Evolutionary conservation across 2,797 vertebrate species (phyloP).

Genomic region (Scyliorhinus canicula): DNA sequence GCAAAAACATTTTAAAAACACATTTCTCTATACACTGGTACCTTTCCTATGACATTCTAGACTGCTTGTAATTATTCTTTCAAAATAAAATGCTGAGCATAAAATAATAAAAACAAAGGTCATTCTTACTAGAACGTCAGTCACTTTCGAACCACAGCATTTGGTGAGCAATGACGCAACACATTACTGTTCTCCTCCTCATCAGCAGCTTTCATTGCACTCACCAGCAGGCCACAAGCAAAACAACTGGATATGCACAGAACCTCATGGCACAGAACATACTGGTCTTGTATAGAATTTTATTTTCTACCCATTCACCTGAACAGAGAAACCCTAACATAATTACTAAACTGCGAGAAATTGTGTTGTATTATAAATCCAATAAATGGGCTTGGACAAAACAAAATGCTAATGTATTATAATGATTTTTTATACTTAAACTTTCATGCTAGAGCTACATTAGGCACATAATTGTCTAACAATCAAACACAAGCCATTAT

Average conservation of each 20-base stretch:
- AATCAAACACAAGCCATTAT: background rate
- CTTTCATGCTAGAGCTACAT: background rate
- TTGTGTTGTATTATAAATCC: background rate
- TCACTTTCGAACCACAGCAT: background rate
- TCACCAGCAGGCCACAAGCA: background rate
- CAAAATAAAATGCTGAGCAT: slow-evolving; percentile 9
- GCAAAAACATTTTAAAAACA: background rate
- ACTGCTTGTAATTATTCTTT: slow-evolving; percentile 15
- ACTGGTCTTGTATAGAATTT: background rate
- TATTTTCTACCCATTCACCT: background rate
- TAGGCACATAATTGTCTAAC: background rate
- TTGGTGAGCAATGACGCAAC: background rate
- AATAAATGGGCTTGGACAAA: too few species aligned
- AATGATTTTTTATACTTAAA: background rate
- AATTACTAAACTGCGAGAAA: background rate
- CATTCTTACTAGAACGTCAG: slow-evolving; percentile 12
- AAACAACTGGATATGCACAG: background rate
- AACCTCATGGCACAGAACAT: slow-evolving; percentile 20
- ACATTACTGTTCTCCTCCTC: background rate
- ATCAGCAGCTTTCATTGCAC: slow-evolving; percentile 8
- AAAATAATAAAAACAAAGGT: slow-evolving; percentile 22
- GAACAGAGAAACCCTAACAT: background rate
- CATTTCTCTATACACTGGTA: too few species aligned
- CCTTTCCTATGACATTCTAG: background rate
- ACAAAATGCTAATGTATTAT: background rate